These are phyloP conservation scores for Chorisops tibialis DNA, from an alignment of 2,888 invertebrate species.

Conservation along the genomic window DNA sequence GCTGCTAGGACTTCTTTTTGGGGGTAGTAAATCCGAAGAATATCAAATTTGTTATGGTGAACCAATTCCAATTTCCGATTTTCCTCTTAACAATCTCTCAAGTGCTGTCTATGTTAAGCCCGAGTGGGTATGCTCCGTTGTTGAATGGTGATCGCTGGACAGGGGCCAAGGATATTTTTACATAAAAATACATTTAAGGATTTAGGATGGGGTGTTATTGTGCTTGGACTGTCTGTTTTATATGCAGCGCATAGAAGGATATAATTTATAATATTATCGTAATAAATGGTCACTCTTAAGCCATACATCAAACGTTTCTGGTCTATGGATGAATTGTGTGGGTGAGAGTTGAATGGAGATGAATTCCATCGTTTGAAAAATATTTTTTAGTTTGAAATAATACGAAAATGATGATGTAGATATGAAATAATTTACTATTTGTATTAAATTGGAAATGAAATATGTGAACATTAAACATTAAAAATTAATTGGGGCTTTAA, in stretches of 20 bases:
- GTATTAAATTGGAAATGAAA: too few relatives aligned
- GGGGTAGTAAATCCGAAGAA: slow-evolving; percentile 12
- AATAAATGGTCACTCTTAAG: slow-evolving; percentile 39
- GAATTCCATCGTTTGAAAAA: too few relatives aligned
- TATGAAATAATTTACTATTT: too few relatives aligned
- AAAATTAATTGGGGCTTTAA: too few relatives aligned
- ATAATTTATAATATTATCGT: slow-evolving; percentile 39
- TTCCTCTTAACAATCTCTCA: slow-evolving; percentile 25
- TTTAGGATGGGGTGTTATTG: slow-evolving; percentile 4
- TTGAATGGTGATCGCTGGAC: slow-evolving; percentile 8
- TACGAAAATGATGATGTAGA: too few relatives aligned
- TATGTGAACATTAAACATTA: too few relatives aligned
- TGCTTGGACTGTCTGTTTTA: slow-evolving; percentile 25
- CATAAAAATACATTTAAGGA: slow-evolving; percentile 28
- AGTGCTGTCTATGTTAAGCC: slow-evolving; percentile 11
- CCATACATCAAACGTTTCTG: slow-evolving; percentile 38
- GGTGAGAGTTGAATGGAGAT: too few relatives aligned
- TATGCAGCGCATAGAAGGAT: slow-evolving; percentile 36
- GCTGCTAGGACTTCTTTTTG: not conserved
- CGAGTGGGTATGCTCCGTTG: not conserved
- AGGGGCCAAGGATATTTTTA: slow-evolving; percentile 29
- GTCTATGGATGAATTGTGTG: too few relatives aligned
- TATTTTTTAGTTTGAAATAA: too few relatives aligned
- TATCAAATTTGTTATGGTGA: slow-evolving; percentile 33
- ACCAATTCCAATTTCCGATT: slow-evolving; percentile 28